Base-by-base conservation (phyloP, 2,113 vertebrate species). In the Lagopus leucura region DNA sequence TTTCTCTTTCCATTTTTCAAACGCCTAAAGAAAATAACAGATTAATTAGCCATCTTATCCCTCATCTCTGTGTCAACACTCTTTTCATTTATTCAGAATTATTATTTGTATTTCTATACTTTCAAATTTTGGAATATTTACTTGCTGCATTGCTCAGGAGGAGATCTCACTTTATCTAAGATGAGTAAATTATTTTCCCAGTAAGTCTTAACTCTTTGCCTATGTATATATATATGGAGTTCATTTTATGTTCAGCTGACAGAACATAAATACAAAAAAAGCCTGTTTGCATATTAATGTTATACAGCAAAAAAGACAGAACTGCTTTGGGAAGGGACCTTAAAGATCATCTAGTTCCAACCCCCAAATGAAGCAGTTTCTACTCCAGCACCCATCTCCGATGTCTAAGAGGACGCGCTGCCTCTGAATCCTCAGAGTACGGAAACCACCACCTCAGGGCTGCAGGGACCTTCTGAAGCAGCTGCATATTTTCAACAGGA, bases 1-100 rank as follows among this genome's bases (percentile, higher is more conserved):
- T 74, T 98, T 98, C 55, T 93, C 96, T 93, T 99, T 99, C 99
- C 99, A 99, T 95, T 98, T 98, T 85, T 99, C 98, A 95, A 99
- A 99, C 55, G 98, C 98, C 99, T 99, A 95, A 83, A 96, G 89
- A 91, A 93, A 90, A 58, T 0, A 52, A 60, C 2, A 94, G 38
- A 65, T 73, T 25, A 20, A 81, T 92, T 38, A 94, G 42, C 65
- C 82, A 82, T 55, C 34, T 50, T 11, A 67, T 11, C 3, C 17
- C 36, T 40, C 38, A 16, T 5, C 8, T 74, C 87, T 82, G 6
- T 60, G 45, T 54, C 28, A 75, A 65, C 34, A 65, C 5, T 38
- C 10, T 27, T 34, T 4, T 76, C 76, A 11, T 22, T 63, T 80
- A 38, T 34, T 38, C 38, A 42, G 5, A 30, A 43, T 84, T 86